Base-by-base conservation (phyloP, 2,797 vertebrate genomes). In the Poeciliopsis infans region DNA sequence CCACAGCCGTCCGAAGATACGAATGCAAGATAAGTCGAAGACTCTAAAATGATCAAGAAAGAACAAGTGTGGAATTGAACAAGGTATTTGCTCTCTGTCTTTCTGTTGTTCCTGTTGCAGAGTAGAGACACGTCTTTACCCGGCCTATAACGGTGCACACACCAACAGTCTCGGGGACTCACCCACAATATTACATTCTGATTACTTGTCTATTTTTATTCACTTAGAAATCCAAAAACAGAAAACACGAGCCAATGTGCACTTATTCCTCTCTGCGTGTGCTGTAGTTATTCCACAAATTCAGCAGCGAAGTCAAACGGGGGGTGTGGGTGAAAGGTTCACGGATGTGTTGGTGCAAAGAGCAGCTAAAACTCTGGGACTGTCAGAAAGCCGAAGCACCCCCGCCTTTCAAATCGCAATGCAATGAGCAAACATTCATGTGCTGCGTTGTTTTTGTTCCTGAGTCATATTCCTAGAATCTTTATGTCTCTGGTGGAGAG, bases 381-480 rank as follows among this genome's bases (percentile, higher is more conserved):
- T 15, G 25, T 25, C 64, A 41, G 20, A n/a, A n/a, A 41, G 64
- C 36, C 20, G 76, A 69, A 82, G 68, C 87, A 78, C 83, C 71
- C 75, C 73, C 43, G 61, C 77, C 79, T 83, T 83, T 81, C 72
- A 79, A 79, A 77, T 83, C 77, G 85, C 39, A 84, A 89, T 87
- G 73, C 91, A 90, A 88, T 85, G 87, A 90, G 86, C 86, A 92
- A 59, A 81, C 74, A 83, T 66, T 55, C 73, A 80, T 25, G 49
- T 41, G 20, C 46, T 68, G 57, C 81, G 39, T 80, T 91, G 92
- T 82, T 90, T 91, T 92, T 89, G 82, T 90, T 85, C 83, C 76
- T 68, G 72, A 91, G 87, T 84, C 82, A 83, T 88, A 85, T 93
- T 91, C 90, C 80, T 92, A 84, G 91, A 93, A 92, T 90, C 66